phyloP scores from a whole-genome alignment of 1,140 invertebrate genomes.

The Trichomalopsis sarcophagae region DNA sequence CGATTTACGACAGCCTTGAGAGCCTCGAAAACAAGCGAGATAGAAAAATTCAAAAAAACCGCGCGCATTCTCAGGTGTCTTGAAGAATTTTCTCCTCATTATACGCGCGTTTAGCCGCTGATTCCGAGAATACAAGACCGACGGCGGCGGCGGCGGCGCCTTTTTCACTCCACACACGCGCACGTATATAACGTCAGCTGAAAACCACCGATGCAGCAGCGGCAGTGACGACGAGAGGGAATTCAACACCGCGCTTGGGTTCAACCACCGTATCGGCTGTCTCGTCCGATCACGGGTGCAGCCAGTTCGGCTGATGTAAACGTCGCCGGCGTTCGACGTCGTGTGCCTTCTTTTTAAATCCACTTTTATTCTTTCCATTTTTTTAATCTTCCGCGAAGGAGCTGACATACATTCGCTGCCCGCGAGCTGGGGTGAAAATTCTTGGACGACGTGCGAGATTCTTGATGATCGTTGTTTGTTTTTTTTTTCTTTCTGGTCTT shows the following conservation, averaged over 20 bases:
- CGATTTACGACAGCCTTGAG: neutral
- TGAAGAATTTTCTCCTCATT: conserved; percentile 11
- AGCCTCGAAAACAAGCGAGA: neutral
- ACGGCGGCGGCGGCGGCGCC: neutral
- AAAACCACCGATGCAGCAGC: conserved; percentile 32
- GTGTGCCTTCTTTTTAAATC: neutral
- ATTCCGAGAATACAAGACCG: neutral
- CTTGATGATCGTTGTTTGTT: neutral
- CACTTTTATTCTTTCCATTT: neutral
- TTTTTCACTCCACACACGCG: neutral
- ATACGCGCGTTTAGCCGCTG: conserved; percentile 5
- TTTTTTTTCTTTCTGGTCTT: neutral
- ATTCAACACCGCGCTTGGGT: conserved; percentile 42
- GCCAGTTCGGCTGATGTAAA: conserved; percentile 46
- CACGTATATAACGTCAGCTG: conserved; percentile 30
- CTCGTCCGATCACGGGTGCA: conserved; percentile 51
- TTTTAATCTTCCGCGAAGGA: neutral
- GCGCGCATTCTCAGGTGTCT: neutral
- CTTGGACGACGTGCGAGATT: neutral
- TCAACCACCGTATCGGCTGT: conserved; percentile 50
- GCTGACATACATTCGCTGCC: neutral
- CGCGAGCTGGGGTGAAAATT: neutral
- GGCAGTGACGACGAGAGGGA: neutral
- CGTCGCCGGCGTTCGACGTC: conserved; percentile 23
- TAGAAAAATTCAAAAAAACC: neutral